These are phyloP conservation scores for Hypolimnas misippus DNA, from an alignment of 2,888 invertebrate species.

Conservation along the genomic window DNA sequence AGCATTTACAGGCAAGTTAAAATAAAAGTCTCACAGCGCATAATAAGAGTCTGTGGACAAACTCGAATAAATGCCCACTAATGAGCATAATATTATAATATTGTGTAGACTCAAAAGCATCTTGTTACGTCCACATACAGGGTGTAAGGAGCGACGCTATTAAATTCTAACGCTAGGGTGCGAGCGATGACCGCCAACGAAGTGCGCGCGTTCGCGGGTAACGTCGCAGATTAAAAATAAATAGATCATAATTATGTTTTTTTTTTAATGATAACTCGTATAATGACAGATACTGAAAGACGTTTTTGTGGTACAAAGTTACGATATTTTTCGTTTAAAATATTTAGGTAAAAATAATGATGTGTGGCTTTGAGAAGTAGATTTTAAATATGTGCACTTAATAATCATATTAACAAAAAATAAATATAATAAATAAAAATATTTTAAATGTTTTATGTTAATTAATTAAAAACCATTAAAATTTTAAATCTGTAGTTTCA, in stretches of 20 bases:
- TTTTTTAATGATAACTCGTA: neutral
- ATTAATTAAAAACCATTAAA: no score
- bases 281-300: slow-evolving; percentile 4
- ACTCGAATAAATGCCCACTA: slow-evolving; percentile 70
- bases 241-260: neutral
- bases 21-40: slow-evolving; percentile 38
- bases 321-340: neutral
- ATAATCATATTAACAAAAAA: no score
- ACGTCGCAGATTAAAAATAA: no score
- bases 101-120: slow-evolving; percentile 70
- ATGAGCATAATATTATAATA: slow-evolving; percentile 82
- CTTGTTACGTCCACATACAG: slow-evolving; percentile 75
- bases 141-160: slow-evolving; percentile 74
- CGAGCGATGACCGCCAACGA: slow-evolving; percentile 49
- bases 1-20: slow-evolving; percentile 35
- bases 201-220: no score
- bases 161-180: slow-evolving; percentile 73
- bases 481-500: no score
- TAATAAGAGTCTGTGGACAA: slow-evolving; percentile 51
- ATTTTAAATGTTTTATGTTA: no score
- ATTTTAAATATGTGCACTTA: no score
- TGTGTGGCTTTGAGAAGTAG: no score
- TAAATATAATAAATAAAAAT: no score
- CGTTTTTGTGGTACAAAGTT: slow-evolving; percentile 1
- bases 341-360: no score